phyloP scores from a whole-genome alignment of 2,113 vertebrate species.

The Prunella himalayana region DNA sequence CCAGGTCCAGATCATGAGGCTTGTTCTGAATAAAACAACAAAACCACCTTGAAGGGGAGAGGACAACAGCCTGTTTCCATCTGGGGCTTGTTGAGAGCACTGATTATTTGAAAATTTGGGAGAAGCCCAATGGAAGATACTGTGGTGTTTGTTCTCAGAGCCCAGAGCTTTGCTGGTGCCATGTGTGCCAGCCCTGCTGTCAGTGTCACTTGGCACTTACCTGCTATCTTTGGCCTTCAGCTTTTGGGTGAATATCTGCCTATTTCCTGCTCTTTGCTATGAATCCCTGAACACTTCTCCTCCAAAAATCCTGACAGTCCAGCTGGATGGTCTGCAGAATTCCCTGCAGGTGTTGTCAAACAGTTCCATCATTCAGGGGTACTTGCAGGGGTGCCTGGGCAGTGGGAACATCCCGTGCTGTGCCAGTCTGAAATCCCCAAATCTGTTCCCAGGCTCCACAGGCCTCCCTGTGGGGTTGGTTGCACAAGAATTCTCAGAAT shows the following conservation, averaged over 20 bases:
- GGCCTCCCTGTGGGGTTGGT: neutral
- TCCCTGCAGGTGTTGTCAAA: fast-evolving
- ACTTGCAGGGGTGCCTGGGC: neutral
- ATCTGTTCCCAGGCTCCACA: neutral
- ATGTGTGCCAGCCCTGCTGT: neutral
- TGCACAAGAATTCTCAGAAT: neutral
- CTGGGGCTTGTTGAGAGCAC: neutral
- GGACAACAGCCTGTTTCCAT: neutral
- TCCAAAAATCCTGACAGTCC: neutral
- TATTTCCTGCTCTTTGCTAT: neutral
- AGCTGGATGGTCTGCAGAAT: neutral
- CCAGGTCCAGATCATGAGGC: fast-evolving
- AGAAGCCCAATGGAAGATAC: neutral
- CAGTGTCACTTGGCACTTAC: neutral
- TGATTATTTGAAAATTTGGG: neutral
- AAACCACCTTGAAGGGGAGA: neutral
- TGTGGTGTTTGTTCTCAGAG: neutral
- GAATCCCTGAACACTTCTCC: neutral
- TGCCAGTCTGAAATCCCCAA: neutral
- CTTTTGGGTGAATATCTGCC: neutral
- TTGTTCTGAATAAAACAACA: neutral
- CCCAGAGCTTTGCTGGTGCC: neutral
- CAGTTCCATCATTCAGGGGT: neutral
- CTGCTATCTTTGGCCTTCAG: neutral
- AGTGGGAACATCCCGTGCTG: neutral